Evolutionary conservation across 1,140 invertebrate species (phyloP).

Genomic region (Leptopilina boulardi): DNA sequence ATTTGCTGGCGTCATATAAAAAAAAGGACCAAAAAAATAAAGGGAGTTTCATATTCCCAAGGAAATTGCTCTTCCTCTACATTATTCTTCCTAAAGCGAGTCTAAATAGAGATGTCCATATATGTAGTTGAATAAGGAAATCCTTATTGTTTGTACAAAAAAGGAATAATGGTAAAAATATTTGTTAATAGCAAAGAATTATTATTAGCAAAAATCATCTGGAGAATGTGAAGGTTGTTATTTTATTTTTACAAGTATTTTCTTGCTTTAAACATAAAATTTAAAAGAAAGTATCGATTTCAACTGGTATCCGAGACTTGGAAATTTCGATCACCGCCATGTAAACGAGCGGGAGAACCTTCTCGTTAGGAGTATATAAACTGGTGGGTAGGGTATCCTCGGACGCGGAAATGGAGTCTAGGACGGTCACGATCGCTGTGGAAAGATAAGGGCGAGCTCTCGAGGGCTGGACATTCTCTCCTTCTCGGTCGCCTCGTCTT

Average conservation of each 20-base stretch:
- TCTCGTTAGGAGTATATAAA: slow-evolving; percentile 72
- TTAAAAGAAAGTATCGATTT: slow-evolving; percentile 53
- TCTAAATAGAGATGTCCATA: not conserved
- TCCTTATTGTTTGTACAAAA: not conserved
- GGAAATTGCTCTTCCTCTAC: slow-evolving; percentile 62
- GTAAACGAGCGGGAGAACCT: slow-evolving; percentile 70
- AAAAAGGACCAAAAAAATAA: not conserved
- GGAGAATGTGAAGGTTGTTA: not conserved
- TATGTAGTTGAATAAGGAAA: not conserved
- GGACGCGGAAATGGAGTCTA: slow-evolving; percentile 75
- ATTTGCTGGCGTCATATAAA: slow-evolving; percentile 63
- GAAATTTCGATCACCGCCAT: slow-evolving; percentile 60
- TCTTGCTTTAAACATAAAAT: not conserved
- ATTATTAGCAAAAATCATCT: not conserved
- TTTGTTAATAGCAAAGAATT: not conserved
- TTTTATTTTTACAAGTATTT: not conserved
- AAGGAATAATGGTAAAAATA: not conserved
- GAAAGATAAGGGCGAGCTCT: slow-evolving; percentile 70
- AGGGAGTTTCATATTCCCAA: slow-evolving; percentile 30
- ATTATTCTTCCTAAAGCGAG: slow-evolving; percentile 43
- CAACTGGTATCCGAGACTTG: slow-evolving; percentile 41
- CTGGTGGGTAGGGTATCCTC: slow-evolving; percentile 65
- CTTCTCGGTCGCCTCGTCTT: slow-evolving; percentile 41
- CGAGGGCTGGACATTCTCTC: slow-evolving; percentile 60
- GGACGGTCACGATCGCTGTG: slow-evolving; percentile 71